Conservation (phyloP, 2,888 invertebrate species). For the Habroteleia sp. region DNA sequence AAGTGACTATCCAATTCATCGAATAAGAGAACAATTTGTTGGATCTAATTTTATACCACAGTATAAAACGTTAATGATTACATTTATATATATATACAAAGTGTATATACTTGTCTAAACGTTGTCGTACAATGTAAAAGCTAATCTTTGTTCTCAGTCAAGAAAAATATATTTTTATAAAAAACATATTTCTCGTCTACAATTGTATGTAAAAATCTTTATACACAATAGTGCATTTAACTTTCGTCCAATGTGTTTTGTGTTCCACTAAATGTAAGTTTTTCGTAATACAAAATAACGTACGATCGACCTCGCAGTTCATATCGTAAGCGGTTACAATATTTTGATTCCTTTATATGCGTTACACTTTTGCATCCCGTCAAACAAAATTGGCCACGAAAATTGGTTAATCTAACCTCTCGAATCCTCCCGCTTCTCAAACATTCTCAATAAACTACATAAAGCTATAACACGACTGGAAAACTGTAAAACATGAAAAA, state of each 20-base stretch:
- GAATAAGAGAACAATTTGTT: slow-evolving; percentile 25
- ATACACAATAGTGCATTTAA: slow-evolving; percentile 58
- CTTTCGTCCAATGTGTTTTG: slow-evolving; percentile 57
- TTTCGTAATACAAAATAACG: slow-evolving; percentile 44
- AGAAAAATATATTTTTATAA: slow-evolving; percentile 61
- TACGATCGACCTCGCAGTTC: slow-evolving; percentile 18
- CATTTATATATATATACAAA: slow-evolving; percentile 41
- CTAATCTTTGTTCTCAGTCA: slow-evolving; percentile 55
- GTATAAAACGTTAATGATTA: slow-evolving; percentile 48
- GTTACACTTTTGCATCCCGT: slow-evolving; percentile 19
- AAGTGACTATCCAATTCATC: slow-evolving; percentile 10
- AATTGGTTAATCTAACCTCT: slow-evolving; percentile 1
- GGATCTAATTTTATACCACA: slow-evolving; percentile 28
- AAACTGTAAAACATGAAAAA: slow-evolving; percentile 51
- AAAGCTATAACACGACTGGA: slow-evolving; percentile 55
- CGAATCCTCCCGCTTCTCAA: slow-evolving; percentile 49
- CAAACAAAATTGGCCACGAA: slow-evolving; percentile 21
- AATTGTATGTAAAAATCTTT: slow-evolving; percentile 53
- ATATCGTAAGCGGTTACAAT: slow-evolving; percentile 11
- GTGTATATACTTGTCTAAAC: slow-evolving; percentile 53
- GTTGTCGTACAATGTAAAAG: slow-evolving; percentile 56
- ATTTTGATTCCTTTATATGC: slow-evolving; percentile 44
- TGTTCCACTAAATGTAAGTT: slow-evolving; percentile 38
- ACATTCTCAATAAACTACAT: slow-evolving; percentile 61
- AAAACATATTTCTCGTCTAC: slow-evolving; percentile 55